Evolutionary conservation across 2,888 invertebrate species (phyloP).

Genomic region (Xestoiulus laeticollis): DNA sequence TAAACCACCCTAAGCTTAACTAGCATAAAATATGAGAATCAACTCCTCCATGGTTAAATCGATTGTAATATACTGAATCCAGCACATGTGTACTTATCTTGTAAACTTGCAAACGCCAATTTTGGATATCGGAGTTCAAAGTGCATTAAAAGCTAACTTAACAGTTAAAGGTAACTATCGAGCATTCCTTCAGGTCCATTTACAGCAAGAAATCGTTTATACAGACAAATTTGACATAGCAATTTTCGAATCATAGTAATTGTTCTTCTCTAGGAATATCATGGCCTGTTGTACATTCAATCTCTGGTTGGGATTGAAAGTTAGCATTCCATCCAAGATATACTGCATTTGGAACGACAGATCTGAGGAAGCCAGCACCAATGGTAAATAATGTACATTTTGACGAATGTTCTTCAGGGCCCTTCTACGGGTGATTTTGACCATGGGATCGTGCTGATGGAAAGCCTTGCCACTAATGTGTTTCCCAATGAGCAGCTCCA

Average conservation of each 20-base stretch:
- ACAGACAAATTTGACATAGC: neutral
- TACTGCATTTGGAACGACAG: neutral
- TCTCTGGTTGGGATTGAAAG: neutral
- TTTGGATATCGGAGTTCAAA: neutral
- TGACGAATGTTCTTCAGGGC: conserved; percentile 6
- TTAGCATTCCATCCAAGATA: neutral
- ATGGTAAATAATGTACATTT: neutral
- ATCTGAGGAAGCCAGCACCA: neutral
- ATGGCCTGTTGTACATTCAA: neutral
- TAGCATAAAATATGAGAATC: too few species aligned
- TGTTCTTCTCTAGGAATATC: neutral
- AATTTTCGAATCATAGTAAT: neutral
- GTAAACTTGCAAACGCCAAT: neutral
- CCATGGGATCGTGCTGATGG: neutral
- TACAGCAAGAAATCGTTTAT: neutral
- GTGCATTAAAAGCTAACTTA: neutral
- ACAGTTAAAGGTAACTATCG: neutral
- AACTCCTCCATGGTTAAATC: neutral
- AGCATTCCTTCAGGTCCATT: neutral
- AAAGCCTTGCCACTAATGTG: neutral
- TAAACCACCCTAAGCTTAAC: too few species aligned
- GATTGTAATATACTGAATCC: neutral
- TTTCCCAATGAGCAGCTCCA: neutral
- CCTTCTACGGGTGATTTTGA: neutral
- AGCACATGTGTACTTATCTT: neutral